Base-by-base conservation (phyloP, 2,888 invertebrate species). In the Perizoma flavofasciatum region DNA sequence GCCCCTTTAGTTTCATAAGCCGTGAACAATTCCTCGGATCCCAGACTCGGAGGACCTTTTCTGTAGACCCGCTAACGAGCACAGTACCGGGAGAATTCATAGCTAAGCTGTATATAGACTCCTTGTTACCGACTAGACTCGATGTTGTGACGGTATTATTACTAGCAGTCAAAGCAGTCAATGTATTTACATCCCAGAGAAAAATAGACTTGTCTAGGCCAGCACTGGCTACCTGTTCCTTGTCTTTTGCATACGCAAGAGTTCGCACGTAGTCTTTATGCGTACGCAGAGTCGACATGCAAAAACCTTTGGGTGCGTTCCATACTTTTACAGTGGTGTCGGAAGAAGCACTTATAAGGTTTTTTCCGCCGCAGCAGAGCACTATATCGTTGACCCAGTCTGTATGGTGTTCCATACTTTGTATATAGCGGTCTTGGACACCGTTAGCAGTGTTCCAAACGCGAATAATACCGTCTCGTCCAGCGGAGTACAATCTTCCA, bases 311-410 rank as follows among this genome's bases (percentile, higher is more conserved):
- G 71, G 98, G 98, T 10, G 99, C 98, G 89, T 99, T 99, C 99
- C 99, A 99, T 63, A 99, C 98, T 91, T 99, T 99, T 0, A 99
- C 99, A 46, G 99, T 99, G 22, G 99, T 99, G 86, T 99, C 99
- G 66, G 98, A 98, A 79, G 99, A 99, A 5, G 99, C 99, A 65
- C 99, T 99, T 83, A 99, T 99, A 74, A 99, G 94, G 88, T 99
- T 98, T 85, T 97, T 96, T 41, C 99, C 99, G 68, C 97, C 97
- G 86, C 99, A 99, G 84, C 99, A 99, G 35, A 99, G 93, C 43
- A 99, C 97, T 81, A 99, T 98, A 89, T 99, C 99, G 88, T 99
- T 99, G 50, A 99, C 99, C 99, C 99, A 99, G 88, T 99, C 99
- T 4, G 99, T 99, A 84, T 99, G 99, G 88, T 99, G 99, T 85